phyloP scores from a whole-genome alignment of 2,113 vertebrate species.

The Heterocephalus glaber region DNA sequence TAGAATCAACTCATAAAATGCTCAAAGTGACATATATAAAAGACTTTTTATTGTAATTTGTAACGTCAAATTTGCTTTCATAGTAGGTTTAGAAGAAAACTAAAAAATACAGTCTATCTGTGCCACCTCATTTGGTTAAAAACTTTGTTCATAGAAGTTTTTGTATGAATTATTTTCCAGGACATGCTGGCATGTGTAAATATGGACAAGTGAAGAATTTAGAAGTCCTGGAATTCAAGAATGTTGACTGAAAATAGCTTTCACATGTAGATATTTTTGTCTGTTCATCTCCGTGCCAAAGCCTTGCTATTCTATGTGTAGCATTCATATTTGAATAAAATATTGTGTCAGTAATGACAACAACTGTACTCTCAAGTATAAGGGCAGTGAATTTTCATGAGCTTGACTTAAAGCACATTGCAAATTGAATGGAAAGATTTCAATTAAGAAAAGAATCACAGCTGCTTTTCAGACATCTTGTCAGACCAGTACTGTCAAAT shows the following conservation, averaged over 20 bases:
- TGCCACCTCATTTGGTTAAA: neutral
- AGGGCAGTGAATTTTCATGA: neutral
- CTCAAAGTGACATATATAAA: neutral
- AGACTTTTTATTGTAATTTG: neutral
- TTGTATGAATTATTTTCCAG: neutral
- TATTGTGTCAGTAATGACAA: neutral
- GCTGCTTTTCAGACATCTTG: neutral
- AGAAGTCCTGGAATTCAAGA: neutral
- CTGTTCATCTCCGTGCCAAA: neutral
- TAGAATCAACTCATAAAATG: neutral
- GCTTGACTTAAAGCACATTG: neutral
- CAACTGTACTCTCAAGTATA: neutral
- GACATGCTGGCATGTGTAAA: neutral
- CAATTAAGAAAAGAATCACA: neutral
- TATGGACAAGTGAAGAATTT: neutral
- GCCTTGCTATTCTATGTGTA: neutral
- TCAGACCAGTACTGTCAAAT: neutral
- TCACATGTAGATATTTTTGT: neutral
- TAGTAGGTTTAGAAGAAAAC: neutral
- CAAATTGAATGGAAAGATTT: neutral
- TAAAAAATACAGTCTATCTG: neutral
- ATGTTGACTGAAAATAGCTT: neutral
- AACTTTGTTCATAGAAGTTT: neutral
- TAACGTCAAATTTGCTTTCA: neutral
- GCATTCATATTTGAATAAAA: neutral